A percentile compares a stretch with the other conserved stretches of the same genome.
These are phyloP conservation scores for Xiphophorus maculatus DNA, from an alignment of 2,113 vertebrate species.

Conservation along the genomic window DNA sequence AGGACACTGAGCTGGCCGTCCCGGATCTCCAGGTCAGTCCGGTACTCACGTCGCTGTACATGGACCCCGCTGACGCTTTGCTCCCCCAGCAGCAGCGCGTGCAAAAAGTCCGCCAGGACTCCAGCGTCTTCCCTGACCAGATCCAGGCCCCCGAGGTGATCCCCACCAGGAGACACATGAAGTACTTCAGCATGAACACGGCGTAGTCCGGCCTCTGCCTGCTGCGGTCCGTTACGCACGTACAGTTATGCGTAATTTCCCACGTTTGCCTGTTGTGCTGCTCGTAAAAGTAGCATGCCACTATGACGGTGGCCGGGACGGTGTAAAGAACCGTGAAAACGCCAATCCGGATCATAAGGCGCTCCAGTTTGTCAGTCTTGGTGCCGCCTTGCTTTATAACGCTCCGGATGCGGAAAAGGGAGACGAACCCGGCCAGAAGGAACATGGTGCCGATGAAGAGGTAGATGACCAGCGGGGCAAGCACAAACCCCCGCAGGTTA, in stretches of 20 bases:
- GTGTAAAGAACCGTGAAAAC: conserved; percentile 94
- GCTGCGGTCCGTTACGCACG: conserved; percentile 78
- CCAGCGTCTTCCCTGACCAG: conserved; percentile 93
- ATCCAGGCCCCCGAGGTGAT: conserved; percentile 94
- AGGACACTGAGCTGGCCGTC: conserved; percentile 91
- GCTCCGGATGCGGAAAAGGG: conserved; percentile 90
- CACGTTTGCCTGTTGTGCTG: conserved; percentile 92
- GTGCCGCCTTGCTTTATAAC: conserved; percentile 95
- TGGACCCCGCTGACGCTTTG: conserved; percentile 85
- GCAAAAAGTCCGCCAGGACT: conserved; percentile 92
- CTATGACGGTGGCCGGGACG: conserved; percentile 90
- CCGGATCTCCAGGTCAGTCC: conserved; percentile 93
- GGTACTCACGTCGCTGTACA: conserved; percentile 95
- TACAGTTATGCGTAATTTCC: conserved; percentile 91
- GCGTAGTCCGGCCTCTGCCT: conserved; percentile 85
- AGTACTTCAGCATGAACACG: conserved; percentile 96
- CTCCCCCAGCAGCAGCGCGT: conserved; percentile 94
- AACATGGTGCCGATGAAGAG: conserved; percentile 93
- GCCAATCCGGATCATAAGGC: conserved; percentile 93
- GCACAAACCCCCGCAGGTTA: conserved; percentile 90
- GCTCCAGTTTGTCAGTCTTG: conserved; percentile 94
- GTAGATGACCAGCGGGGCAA: conserved; percentile 93
- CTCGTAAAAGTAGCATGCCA: conserved; percentile 95
- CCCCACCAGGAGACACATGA: conserved; percentile 95
- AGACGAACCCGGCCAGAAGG: conserved; percentile 93